Evolutionary conservation across 2,888 invertebrate genomes (phyloP).

Genomic region (Melanophora roralis): DNA sequence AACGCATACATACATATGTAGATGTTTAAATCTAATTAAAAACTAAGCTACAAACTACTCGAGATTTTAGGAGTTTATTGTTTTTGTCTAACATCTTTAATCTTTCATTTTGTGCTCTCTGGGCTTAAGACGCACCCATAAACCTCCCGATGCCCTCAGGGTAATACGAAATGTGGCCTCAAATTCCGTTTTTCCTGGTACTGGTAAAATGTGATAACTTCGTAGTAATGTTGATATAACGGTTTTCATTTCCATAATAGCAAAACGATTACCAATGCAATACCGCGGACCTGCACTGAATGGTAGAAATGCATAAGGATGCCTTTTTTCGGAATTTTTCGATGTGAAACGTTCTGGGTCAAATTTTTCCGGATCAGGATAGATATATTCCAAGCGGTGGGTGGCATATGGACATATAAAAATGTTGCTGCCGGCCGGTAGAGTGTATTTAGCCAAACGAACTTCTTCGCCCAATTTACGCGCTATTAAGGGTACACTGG

Average conservation of each 20-base stretch:
- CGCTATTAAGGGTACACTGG: constrained; percentile 76
- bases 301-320: constrained; percentile 80
- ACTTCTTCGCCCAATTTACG: constrained; percentile 75
- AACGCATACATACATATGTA: too few species aligned
- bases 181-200: constrained; percentile 78
- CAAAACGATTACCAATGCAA: constrained; percentile 80
- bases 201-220: constrained; percentile 78
- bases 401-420: constrained; percentile 80
- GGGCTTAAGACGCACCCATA: constrained; percentile 79
- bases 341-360: constrained; percentile 80
- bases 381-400: constrained; percentile 79
- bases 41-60: not conserved
- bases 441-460: constrained; percentile 76
- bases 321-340: constrained; percentile 78
- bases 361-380: constrained; percentile 79
- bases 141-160: constrained; percentile 79
- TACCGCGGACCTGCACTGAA: constrained; percentile 81
- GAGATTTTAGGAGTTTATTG: not conserved
- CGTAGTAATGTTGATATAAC: constrained; percentile 79
- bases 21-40: not conserved
- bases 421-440: constrained; percentile 80
- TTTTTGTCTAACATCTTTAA: constrained; percentile 35
- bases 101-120: constrained; percentile 62
- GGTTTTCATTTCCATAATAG: constrained; percentile 81
- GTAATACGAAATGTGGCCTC: constrained; percentile 79